Evolutionary conservation across 2,113 vertebrate genomes (phyloP).

Genomic region (Ranitomeya imitator): DNA sequence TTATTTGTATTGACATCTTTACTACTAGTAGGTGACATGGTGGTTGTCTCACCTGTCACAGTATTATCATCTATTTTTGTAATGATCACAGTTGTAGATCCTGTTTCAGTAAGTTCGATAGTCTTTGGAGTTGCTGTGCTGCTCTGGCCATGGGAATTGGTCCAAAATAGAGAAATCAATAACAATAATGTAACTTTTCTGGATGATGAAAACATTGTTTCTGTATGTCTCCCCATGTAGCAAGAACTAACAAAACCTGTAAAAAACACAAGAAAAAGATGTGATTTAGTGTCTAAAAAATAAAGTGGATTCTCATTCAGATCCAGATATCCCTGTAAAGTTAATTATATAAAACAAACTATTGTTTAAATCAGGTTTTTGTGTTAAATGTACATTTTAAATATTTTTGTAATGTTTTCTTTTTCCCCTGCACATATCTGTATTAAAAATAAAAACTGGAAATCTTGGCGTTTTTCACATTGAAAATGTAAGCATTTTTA

Average conservation of each 20-base stretch:
- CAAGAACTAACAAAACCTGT: neutral
- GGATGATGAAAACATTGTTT: constrained; percentile 7
- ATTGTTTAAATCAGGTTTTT: no score
- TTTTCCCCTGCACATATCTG: no score
- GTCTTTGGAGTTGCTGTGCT: neutral
- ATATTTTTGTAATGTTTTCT: no score
- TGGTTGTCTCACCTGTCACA: neutral
- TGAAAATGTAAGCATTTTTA: no score
- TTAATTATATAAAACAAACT: no score
- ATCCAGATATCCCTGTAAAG: neutral
- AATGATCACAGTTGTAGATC: neutral
- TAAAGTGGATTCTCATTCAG: neutral
- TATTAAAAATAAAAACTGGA: no score
- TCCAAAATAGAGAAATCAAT: constrained; percentile 10
- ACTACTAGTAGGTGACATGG: neutral
- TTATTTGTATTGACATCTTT: no score
- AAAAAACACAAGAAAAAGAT: neutral
- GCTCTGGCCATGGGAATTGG: neutral
- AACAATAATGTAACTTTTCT: neutral
- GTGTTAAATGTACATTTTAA: no score
- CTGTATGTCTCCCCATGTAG: neutral
- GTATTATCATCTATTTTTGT: neutral
- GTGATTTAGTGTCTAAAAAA: neutral
- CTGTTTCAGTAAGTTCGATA: neutral
- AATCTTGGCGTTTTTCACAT: no score